phyloP scores from a whole-genome alignment of 2,113 vertebrate species.

The Strix aluco region DNA sequence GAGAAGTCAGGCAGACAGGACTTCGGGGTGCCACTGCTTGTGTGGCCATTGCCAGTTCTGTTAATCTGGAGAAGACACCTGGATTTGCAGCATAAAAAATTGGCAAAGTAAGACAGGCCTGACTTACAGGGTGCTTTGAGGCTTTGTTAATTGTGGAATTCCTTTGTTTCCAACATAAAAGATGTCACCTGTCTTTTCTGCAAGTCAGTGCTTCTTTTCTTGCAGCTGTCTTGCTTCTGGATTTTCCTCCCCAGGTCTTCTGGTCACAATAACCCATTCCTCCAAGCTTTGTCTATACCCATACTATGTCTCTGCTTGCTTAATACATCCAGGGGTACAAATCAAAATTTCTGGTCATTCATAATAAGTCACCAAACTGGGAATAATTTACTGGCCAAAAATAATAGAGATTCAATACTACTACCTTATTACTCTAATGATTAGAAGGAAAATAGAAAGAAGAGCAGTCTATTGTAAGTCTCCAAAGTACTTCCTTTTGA shows the following conservation, averaged over 20 bases:
- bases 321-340: background rate
- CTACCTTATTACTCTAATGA: background rate
- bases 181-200: background rate
- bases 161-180: background rate
- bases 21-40: background rate
- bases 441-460: background rate
- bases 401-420: background rate
- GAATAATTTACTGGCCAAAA: background rate
- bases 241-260: background rate
- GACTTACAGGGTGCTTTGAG: background rate
- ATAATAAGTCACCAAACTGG: background rate
- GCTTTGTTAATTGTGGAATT: background rate
- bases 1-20: background rate
- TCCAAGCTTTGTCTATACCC: background rate
- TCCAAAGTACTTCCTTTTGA: background rate
- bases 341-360: background rate
- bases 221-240: background rate
- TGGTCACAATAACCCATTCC: background rate
- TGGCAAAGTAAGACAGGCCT: background rate
- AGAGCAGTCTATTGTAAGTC: background rate
- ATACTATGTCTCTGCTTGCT: background rate
- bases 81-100: background rate
- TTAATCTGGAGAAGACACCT: background rate
- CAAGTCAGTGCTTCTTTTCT: background rate
- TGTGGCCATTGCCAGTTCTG: background rate